Base-by-base conservation (phyloP, 2,888 invertebrate species). In the Teleiodes luculella region DNA sequence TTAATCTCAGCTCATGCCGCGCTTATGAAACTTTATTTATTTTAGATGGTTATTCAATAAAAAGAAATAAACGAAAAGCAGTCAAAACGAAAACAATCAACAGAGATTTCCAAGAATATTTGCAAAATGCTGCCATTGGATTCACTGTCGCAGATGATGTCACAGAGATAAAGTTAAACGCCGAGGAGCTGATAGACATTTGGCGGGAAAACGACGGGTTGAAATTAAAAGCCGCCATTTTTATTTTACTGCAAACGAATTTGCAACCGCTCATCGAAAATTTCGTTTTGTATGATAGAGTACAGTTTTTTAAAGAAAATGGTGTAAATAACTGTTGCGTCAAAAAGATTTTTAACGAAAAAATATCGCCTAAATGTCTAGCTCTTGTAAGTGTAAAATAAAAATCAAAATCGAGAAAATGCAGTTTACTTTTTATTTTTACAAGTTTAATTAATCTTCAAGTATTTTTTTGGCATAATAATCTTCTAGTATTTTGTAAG, bases 351-450 rank as follows among this genome's bases (percentile, higher is more conserved):
- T 89, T 93, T 57, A 82, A 93, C 70, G 92, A 92, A 60, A 78
- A 77, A 54, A 78, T 92, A 61, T 94, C 94, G n/a, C 94, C 94
- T 0, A 86, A 94, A 66, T 93, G 93, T 75, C 85, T 91, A 63
- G 93, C 91, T 33, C 76, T 94, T 59, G 68, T 92, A 60, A 92
- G 91, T 53, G 74, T 74, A 66, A 93, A 92, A 78, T 74, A 76
- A 72, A 62, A 57, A 28, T 3, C 10, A 4, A 24, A 28, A 43
- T 43, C n/a, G 2, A 28, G 3, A 3, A n/a, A 24, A 24, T 43
- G 11, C 0, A 13, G 24, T 43, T 43, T 13, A 28, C 13, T 43
- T 2, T 7, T 4, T 24, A 24, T 24, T 24, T 6, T 6, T 3
- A 24, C 24, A 24, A 4, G 24, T 24, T 24, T 24, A n/a, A n/a